Evolutionary conservation across 2,888 invertebrate genomes (phyloP).

Genomic region (Ecdyonurus torrentis): DNA sequence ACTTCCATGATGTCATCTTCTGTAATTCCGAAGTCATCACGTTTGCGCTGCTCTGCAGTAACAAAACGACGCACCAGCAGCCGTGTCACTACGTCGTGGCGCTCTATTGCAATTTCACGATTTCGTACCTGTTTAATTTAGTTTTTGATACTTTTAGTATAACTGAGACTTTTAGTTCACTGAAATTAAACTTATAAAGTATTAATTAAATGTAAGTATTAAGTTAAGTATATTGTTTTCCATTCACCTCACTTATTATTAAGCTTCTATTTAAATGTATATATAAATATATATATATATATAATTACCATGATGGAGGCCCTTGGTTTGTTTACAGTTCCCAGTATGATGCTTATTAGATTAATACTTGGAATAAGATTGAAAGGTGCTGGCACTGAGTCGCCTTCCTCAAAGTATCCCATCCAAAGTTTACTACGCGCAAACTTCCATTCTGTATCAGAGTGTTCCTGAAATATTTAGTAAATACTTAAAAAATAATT

Average conservation of each 20-base stretch:
- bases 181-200: too few relatives aligned
- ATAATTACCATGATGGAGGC: slow-evolving; percentile 40
- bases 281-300: background rate
- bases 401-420: slow-evolving; percentile 87
- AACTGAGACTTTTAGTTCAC: background rate
- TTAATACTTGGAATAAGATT: slow-evolving; percentile 84
- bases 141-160: background rate
- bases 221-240: too few relatives aligned
- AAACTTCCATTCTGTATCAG: slow-evolving; percentile 96
- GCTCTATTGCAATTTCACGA: slow-evolving; percentile 46
- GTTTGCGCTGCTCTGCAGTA: slow-evolving; percentile 69
- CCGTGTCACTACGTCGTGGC: slow-evolving; percentile 74
- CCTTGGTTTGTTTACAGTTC: slow-evolving; percentile 30
- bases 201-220: too few relatives aligned
- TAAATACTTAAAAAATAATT: background rate
- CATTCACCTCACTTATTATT: background rate
- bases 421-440: slow-evolving; percentile 93
- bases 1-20: slow-evolving; percentile 98
- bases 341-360: slow-evolving; percentile 36
- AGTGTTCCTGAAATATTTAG: slow-evolving; percentile 66
- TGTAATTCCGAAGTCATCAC: slow-evolving; percentile 81
- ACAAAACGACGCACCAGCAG: slow-evolving; percentile 80
- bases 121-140: background rate
- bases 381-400: slow-evolving; percentile 86
- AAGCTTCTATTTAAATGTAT: background rate